Evolutionary conservation across 2,797 vertebrate genomes (phyloP).

Genomic region (Darevskia nairensis): DNA sequence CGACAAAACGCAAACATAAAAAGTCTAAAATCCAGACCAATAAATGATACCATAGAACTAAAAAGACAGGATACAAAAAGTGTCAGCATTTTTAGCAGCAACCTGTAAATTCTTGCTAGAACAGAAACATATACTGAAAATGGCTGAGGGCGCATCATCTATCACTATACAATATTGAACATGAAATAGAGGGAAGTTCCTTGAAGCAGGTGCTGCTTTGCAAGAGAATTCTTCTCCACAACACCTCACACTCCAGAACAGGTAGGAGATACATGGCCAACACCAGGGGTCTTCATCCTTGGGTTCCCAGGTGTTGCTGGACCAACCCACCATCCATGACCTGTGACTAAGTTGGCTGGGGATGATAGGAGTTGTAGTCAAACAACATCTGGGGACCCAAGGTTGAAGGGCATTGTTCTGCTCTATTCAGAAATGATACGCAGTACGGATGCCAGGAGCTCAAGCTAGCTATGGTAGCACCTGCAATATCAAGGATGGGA

Average conservation of each 20-base stretch:
- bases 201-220: not conserved
- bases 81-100: not conserved
- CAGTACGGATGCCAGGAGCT: too few relatives aligned
- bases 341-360: too few relatives aligned
- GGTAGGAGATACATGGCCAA: not conserved
- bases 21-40: not conserved
- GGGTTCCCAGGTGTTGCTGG: not conserved
- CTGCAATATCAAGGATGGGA: too few relatives aligned
- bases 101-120: not conserved
- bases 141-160: too few relatives aligned
- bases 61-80: not conserved
- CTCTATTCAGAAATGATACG: not conserved
- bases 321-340: too few relatives aligned
- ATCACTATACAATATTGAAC: too few relatives aligned
- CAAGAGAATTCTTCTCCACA: not conserved
- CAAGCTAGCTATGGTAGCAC: too few relatives aligned
- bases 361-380: too few relatives aligned
- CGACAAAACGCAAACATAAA: not conserved
- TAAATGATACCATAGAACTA: not conserved
- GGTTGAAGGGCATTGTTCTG: not conserved
- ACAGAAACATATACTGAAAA: not conserved
- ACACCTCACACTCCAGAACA: not conserved
- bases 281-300: too few relatives aligned
- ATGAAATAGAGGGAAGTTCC: not conserved
- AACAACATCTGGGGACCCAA: too few relatives aligned